A percentile compares a stretch with the other conserved stretches of the same genome.
Conservation (phyloP, 1,140 invertebrate genomes). For the Samia ricini region DNA sequence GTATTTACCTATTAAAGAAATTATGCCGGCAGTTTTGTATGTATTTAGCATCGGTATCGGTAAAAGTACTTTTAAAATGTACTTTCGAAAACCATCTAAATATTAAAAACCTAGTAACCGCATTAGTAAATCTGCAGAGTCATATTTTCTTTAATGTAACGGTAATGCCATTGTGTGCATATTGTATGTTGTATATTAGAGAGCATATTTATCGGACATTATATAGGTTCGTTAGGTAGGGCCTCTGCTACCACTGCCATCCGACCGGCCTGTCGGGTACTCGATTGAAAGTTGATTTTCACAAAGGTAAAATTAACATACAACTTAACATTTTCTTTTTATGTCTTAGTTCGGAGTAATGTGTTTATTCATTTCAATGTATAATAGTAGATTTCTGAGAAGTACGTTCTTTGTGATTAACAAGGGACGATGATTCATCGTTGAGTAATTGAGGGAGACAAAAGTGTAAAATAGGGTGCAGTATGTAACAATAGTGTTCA, state of each 20-base stretch:
- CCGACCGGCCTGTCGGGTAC: not conserved
- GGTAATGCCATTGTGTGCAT: not conserved
- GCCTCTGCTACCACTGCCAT: not conserved
- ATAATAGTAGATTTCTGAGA: constrained; percentile 32
- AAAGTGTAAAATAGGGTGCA: constrained; percentile 46
- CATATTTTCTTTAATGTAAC: not conserved
- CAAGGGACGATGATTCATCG: constrained; percentile 65
- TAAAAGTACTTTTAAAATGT: constrained; percentile 9
- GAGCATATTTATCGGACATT: not conserved
- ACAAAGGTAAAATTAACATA: constrained; percentile 7
- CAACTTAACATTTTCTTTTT: not conserved
- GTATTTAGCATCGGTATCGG: constrained; percentile 14
- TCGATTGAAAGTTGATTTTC: constrained; percentile 15
- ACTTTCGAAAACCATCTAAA: constrained; percentile 5
- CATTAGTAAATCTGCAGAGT: not conserved
- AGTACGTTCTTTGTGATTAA: constrained; percentile 47
- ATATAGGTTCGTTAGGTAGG: not conserved
- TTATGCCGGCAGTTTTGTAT: constrained; percentile 27
- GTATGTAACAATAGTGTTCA: constrained; percentile 1
- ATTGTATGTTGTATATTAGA: not conserved
- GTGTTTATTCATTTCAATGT: not conserved
- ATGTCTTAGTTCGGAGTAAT: not conserved
- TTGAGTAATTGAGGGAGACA: constrained; percentile 49
- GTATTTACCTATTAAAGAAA: constrained; percentile 15
- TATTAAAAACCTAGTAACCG: not conserved